Conservation (phyloP, 2,888 invertebrate genomes). For the Phaedon cochleariae region DNA sequence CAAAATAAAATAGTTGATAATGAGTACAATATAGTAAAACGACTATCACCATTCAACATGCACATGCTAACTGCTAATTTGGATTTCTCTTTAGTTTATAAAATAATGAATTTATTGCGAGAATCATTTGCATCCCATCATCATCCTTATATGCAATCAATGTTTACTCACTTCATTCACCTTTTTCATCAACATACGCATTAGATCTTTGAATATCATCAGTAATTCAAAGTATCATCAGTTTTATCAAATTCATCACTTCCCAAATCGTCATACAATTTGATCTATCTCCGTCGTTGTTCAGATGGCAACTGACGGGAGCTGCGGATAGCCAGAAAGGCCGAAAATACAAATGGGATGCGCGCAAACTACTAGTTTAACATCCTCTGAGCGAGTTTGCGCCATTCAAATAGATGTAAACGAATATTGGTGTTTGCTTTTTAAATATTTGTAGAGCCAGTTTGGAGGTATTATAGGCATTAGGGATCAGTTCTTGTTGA, state of each 20-base stretch:
- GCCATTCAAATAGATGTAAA: conserved; percentile 22
- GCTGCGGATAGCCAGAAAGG: conserved; percentile 19
- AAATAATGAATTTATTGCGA: too few species aligned
- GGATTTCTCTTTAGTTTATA: too few species aligned
- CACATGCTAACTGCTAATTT: too few species aligned
- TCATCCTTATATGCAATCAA: too few species aligned
- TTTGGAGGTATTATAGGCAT: conserved; percentile 7
- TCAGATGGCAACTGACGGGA: conserved; percentile 14
- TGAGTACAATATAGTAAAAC: too few species aligned
- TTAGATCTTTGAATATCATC: too few species aligned
- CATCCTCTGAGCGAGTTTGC: conserved; percentile 23
- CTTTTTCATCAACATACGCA: not conserved
- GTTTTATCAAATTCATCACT: too few species aligned
- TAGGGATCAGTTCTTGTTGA: not conserved
- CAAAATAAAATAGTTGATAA: too few species aligned
- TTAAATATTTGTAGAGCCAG: conserved; percentile 36
- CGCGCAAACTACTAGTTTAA: conserved; percentile 27
- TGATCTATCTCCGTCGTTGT: not conserved
- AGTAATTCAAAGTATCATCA: too few species aligned
- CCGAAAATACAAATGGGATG: conserved; percentile 23
- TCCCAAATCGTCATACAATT: not conserved
- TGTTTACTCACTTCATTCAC: not conserved
- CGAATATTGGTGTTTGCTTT: conserved; percentile 26
- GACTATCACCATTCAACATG: too few species aligned
- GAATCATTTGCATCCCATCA: too few species aligned